These are phyloP conservation scores for Enteromius mattozi DNA, from an alignment of 2,797 vertebrate genomes.

Conservation along the genomic window DNA sequence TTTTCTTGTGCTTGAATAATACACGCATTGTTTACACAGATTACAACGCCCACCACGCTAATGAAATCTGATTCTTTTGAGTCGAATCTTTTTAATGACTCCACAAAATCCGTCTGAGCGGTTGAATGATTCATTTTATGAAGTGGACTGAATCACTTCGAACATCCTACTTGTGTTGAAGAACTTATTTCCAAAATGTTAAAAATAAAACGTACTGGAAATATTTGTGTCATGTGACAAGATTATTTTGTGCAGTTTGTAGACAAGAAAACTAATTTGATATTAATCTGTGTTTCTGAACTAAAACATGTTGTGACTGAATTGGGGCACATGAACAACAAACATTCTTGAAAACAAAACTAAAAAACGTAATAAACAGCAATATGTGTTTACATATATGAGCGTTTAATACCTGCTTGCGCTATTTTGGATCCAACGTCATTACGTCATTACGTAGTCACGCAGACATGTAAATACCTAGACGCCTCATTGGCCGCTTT, in stretches of 20 bases:
- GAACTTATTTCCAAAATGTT: background rate
- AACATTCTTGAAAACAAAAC: background rate
- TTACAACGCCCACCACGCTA: background rate
- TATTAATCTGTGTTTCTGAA: background rate
- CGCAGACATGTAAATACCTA: no score
- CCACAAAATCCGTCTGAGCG: background rate
- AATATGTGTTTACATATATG: background rate
- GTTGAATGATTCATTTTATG: background rate
- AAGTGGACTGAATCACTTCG: background rate
- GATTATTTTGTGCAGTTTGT: background rate
- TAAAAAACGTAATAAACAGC: background rate
- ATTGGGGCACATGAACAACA: background rate
- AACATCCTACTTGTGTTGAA: background rate
- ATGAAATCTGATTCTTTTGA: slow-evolving; percentile 13
- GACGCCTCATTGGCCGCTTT: no score
- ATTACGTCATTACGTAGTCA: background rate
- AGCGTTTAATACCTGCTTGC: background rate
- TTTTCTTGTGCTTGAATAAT: background rate
- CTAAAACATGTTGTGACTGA: background rate
- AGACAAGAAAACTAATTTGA: background rate
- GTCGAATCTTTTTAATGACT: slow-evolving; percentile 4
- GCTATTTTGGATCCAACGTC: background rate
- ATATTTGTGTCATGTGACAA: background rate
- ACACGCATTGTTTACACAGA: background rate
- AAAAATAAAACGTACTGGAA: background rate